Conservation (phyloP, 2,113 vertebrate species). For the Maylandia zebra region DNA sequence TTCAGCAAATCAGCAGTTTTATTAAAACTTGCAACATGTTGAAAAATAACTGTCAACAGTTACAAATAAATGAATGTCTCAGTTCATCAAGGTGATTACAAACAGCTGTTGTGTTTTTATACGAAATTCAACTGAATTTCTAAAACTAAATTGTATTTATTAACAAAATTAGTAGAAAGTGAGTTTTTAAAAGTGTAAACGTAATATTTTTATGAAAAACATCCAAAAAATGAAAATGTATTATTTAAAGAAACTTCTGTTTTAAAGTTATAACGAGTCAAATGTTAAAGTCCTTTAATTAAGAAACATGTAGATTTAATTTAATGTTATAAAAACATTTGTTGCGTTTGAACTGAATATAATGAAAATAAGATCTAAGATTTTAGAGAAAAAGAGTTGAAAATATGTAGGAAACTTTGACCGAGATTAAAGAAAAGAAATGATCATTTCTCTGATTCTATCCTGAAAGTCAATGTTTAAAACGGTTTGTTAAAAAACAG, state of each 20-base stretch:
- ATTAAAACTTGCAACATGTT: background rate
- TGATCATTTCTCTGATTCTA: background rate
- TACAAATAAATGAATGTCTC: background rate
- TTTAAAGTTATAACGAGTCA: accelerated
- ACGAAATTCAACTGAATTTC: accelerated
- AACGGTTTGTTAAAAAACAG: accelerated
- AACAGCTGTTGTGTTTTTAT: background rate
- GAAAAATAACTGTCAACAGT: background rate
- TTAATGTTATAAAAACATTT: background rate
- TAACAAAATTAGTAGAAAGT: accelerated
- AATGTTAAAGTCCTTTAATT: background rate
- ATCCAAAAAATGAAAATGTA: accelerated
- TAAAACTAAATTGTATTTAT: background rate
- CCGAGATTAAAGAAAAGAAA: background rate
- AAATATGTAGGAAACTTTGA: background rate
- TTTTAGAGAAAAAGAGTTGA: background rate
- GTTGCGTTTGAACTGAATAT: background rate
- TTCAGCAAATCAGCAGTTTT: background rate
- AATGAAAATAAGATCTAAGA: accelerated
- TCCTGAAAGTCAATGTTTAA: background rate
- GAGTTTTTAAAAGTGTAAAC: background rate
- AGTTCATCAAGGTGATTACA: accelerated
- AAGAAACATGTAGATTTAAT: background rate
- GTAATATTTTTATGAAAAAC: background rate
- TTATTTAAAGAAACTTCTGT: background rate